A percentile compares a stretch with the other conserved stretches of the same genome.
Evolutionary conservation across 2,113 vertebrate species (phyloP).

Genomic region (Osmerus mordax): DNA sequence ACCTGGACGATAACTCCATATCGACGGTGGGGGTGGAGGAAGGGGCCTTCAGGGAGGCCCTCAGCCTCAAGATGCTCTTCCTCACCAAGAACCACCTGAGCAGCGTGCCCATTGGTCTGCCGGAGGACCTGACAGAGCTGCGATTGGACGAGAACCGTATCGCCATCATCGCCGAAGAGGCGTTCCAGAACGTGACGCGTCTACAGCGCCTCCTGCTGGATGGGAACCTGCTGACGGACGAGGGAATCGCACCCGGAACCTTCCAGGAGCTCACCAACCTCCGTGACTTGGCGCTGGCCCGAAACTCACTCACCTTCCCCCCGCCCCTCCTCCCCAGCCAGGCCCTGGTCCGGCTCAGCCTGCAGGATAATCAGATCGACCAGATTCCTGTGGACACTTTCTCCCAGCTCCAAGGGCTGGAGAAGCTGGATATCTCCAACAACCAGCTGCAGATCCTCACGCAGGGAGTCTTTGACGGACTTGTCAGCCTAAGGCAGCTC

Average conservation of each 20-base stretch:
- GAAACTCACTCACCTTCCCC: constrained; percentile 91
- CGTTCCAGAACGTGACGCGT: constrained; percentile 91
- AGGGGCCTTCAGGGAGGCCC: constrained; percentile 90
- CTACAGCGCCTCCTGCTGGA: constrained; percentile 92
- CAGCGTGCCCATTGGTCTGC: constrained; percentile 93
- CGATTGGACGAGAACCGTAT: constrained; percentile 95
- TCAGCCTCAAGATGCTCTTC: constrained; percentile 94
- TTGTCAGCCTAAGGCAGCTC: constrained; percentile 85
- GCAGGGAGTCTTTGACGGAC: constrained; percentile 88
- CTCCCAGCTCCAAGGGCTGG: constrained; percentile 82
- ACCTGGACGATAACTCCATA: constrained; percentile 97
- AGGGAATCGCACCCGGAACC: constrained; percentile 89
- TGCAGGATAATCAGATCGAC: constrained; percentile 96
- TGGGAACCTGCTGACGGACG: constrained; percentile 92
- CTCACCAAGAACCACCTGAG: constrained; percentile 97
- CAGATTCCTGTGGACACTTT: constrained; percentile 90
- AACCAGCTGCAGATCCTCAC: constrained; percentile 88
- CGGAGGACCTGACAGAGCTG: constrained; percentile 87
- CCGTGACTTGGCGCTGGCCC: constrained; percentile 87
- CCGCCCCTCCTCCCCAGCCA: constrained; percentile 85
- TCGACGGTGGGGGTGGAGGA: constrained; percentile 97
- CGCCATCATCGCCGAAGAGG: constrained; percentile 88
- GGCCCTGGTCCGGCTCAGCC: constrained; percentile 83
- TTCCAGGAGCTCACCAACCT: constrained; percentile 89
- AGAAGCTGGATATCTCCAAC: constrained; percentile 90